phyloP scores from a whole-genome alignment of 92 coral and sea anemone species.

The Palythoa grandiflora region DNA sequence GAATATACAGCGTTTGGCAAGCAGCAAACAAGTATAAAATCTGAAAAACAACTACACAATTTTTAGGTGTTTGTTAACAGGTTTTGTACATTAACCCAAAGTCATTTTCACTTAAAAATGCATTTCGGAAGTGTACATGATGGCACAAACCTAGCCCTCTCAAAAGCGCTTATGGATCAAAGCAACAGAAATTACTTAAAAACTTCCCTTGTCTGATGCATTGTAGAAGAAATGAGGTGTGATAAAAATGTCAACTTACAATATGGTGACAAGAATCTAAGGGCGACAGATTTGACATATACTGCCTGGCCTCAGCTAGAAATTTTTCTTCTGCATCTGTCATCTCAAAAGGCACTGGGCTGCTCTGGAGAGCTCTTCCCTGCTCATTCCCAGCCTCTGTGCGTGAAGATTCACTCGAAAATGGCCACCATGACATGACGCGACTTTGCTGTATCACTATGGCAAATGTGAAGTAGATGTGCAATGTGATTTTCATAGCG shows the following conservation, averaged over 20 bases:
- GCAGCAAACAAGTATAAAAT: too few relatives aligned
- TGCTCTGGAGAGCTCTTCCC: constrained; percentile 79
- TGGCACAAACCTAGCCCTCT: too few relatives aligned
- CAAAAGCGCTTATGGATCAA: too few relatives aligned
- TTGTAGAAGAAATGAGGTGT: not conserved
- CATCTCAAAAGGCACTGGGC: constrained; percentile 98
- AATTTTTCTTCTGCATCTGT: constrained; percentile 92
- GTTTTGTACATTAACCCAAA: too few relatives aligned
- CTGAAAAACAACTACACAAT: too few relatives aligned
- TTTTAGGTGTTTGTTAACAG: too few relatives aligned
- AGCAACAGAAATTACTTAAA: too few relatives aligned
- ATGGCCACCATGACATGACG: constrained; percentile 88
- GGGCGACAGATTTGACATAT: constrained; percentile 92
- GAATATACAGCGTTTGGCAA: too few relatives aligned
- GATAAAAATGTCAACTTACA: constrained; percentile 59
- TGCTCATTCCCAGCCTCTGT: constrained; percentile 57
- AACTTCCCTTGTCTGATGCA: not conserved
- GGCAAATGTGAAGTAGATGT: not conserved
- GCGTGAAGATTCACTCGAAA: constrained; percentile 68
- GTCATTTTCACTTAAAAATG: too few relatives aligned
- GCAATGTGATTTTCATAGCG: not conserved
- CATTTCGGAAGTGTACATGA: too few relatives aligned
- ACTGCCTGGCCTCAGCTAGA: constrained; percentile 87
- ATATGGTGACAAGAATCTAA: constrained; percentile 96
- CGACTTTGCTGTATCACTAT: constrained; percentile 19